A percentile compares a stretch with the other conserved stretches of the same genome.
phyloP scores from a whole-genome alignment of 2,888 invertebrate species.

The Melolontha melolontha region DNA sequence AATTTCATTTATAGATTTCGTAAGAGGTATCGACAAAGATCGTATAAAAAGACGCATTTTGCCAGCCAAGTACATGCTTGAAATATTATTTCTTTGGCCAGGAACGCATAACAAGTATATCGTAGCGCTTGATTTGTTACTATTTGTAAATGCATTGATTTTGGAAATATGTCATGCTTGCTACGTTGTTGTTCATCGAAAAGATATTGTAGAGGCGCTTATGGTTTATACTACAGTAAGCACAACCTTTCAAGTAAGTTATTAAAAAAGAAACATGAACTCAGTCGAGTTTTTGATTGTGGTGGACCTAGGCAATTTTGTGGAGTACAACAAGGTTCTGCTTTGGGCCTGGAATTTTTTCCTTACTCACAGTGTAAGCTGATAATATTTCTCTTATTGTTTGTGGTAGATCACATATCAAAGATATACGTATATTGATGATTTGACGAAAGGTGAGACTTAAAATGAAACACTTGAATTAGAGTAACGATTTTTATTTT shows the following conservation, averaged over 20 bases:
- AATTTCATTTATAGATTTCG: conserved; percentile 22
- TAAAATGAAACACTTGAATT: too few relatives aligned
- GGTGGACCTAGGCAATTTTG: too few relatives aligned
- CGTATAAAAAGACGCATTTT: conserved; percentile 17
- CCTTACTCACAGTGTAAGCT: too few relatives aligned
- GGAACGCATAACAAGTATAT: conserved; percentile 20
- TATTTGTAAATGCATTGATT: conserved; percentile 30
- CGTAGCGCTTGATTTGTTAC: conserved; percentile 21
- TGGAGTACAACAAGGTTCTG: too few relatives aligned
- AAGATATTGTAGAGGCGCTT: conserved; percentile 16
- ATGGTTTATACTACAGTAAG: conserved; percentile 35
- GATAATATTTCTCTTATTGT: too few relatives aligned
- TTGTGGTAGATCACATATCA: too few relatives aligned
- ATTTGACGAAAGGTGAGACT: too few relatives aligned
- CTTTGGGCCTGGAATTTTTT: too few relatives aligned
- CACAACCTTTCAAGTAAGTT: conserved; percentile 37
- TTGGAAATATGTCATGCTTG: conserved; percentile 30
- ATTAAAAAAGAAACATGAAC: too few relatives aligned
- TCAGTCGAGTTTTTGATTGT: too few relatives aligned
- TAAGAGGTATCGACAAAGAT: conserved; percentile 26
- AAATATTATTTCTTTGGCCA: conserved; percentile 35
- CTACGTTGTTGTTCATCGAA: conserved; percentile 22
- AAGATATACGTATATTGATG: too few relatives aligned
- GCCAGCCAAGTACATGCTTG: conserved; percentile 28
- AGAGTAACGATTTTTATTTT: too few relatives aligned